These are phyloP conservation scores for Apistogramma diplotaenia DNA, from an alignment of 2,113 vertebrate species.

Conservation along the genomic window DNA sequence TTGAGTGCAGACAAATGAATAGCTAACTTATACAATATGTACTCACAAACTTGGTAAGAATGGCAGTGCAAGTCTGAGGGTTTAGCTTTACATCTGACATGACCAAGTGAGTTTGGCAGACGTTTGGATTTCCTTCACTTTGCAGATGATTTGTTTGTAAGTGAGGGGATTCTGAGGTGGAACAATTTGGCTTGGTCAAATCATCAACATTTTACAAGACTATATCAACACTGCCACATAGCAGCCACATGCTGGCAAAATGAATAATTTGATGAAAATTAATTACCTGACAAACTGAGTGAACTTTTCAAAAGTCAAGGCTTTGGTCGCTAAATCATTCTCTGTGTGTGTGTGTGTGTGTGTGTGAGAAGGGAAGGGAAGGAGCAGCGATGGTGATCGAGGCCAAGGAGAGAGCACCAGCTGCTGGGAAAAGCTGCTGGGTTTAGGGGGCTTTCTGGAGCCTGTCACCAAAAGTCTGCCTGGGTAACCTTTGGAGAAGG, in stretches of 20 bases:
- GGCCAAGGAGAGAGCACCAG: slow-evolving; percentile 67
- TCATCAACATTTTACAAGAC: background rate
- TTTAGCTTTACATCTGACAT: background rate
- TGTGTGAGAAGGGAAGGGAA: too few relatives aligned
- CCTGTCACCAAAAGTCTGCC: slow-evolving; percentile 65
- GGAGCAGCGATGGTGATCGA: slow-evolving; percentile 43
- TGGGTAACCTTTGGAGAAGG: slow-evolving; percentile 59
- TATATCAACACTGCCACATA: background rate
- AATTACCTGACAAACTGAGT: background rate
- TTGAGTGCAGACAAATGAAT: background rate
- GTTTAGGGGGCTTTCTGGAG: slow-evolving; percentile 67
- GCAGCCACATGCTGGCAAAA: background rate
- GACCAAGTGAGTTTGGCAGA: background rate
- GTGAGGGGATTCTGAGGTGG: background rate
- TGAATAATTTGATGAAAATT: background rate
- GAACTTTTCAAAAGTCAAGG: background rate
- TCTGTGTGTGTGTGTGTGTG: too few relatives aligned
- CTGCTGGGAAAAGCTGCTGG: slow-evolving; percentile 67
- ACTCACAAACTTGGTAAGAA: too few relatives aligned
- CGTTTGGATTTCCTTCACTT: background rate
- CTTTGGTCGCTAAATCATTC: background rate
- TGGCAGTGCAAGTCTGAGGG: background rate
- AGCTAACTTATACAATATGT: background rate
- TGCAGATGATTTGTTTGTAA: background rate
- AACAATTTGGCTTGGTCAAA: background rate